These are phyloP conservation scores for Cacatua alba DNA, from an alignment of 2,113 vertebrate species.

Conservation along the genomic window DNA sequence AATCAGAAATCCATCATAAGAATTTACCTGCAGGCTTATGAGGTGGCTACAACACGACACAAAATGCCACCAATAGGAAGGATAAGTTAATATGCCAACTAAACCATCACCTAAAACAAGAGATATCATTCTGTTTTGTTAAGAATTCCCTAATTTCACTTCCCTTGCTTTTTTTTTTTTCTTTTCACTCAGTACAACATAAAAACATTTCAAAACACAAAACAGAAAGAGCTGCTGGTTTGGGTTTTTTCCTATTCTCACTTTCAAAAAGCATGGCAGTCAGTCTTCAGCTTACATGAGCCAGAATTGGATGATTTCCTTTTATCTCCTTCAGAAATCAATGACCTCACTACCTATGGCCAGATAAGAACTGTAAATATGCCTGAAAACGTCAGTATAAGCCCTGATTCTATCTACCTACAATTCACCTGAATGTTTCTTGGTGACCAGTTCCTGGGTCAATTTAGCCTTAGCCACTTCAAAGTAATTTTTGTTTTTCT, in stretches of 20 bases:
- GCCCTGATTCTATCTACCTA: background rate
- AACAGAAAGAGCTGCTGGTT: background rate
- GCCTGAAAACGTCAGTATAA: background rate
- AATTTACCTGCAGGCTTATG: background rate
- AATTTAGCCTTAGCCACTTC: background rate
- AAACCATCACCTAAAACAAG: background rate
- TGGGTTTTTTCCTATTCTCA: background rate
- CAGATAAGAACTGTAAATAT: background rate
- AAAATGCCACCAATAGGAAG: background rate
- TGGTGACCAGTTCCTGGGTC: background rate
- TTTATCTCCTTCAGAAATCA: background rate
- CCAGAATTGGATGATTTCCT: background rate
- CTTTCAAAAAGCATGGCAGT: background rate
- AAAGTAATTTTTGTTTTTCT: background rate
- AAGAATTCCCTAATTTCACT: background rate
- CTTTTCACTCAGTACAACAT: background rate
- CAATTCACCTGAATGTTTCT: background rate
- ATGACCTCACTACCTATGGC: background rate
- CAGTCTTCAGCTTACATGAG: background rate
- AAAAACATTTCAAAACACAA: background rate
- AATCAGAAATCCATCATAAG: background rate
- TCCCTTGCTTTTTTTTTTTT: background rate
- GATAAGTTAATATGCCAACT: background rate
- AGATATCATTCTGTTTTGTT: background rate
- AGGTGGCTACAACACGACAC: background rate